phyloP scores from a whole-genome alignment of 2,113 vertebrate genomes.

The Sphyrna mokarran region DNA sequence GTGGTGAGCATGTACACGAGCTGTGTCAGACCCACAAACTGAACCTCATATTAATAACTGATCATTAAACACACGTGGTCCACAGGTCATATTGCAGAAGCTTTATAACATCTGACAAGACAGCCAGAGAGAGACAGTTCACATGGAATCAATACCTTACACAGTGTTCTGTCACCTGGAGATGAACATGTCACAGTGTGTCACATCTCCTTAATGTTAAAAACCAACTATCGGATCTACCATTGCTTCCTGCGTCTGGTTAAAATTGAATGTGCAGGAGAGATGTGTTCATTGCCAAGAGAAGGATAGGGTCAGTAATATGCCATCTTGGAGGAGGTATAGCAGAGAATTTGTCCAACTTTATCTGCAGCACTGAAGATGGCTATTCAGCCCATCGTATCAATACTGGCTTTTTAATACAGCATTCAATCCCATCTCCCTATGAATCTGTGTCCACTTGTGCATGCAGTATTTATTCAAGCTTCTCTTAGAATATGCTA shows the following conservation, averaged over 20 bases:
- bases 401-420: not conserved
- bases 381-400: not conserved
- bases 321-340: not conserved
- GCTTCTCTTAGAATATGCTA: too few species aligned
- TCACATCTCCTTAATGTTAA: not conserved
- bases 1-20: too few species aligned
- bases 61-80: not conserved
- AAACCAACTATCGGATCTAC: not conserved
- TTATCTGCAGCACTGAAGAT: not conserved
- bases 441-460: too few species aligned
- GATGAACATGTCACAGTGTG: not conserved
- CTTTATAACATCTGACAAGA: not conserved
- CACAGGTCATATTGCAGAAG: not conserved
- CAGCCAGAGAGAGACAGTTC: not conserved
- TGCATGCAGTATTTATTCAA: too few species aligned
- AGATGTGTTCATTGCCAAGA: not conserved
- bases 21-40: too few species aligned
- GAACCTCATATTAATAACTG: too few species aligned
- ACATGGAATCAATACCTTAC: not conserved
- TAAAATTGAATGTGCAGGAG: not conserved
- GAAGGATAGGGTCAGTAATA: not conserved
- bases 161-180: not conserved
- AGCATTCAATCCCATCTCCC: too few species aligned
- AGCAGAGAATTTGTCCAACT: not conserved
- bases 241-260: not conserved